phyloP scores from a whole-genome alignment of 2,113 vertebrate genomes.

The Herpailurus yagouaroundi region DNA sequence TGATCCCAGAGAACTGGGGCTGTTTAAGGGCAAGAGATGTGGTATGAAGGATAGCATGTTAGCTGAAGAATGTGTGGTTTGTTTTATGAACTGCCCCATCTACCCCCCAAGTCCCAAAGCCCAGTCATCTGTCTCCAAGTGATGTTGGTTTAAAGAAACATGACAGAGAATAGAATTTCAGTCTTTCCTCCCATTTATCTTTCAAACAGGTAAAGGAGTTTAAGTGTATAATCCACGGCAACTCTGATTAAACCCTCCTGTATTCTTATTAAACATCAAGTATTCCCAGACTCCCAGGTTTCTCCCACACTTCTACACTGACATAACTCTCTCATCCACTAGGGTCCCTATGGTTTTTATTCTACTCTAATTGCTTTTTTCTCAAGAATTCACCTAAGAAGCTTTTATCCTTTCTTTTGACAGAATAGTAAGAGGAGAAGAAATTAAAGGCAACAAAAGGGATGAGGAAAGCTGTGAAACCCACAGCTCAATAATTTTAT shows the following conservation, averaged over 20 bases:
- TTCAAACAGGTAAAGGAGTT: background rate
- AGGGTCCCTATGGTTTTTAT: background rate
- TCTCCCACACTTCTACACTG: background rate
- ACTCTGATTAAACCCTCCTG: background rate
- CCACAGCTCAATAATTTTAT: background rate
- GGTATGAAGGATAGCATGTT: background rate
- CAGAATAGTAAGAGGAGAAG: background rate
- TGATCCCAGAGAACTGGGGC: background rate
- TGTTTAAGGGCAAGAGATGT: background rate
- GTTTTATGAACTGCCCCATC: background rate
- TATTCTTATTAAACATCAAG: background rate
- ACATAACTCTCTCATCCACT: background rate
- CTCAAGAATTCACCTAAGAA: conserved; percentile 41
- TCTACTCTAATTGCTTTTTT: conserved; percentile 49
- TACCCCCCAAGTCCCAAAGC: background rate
- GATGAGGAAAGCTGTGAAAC: background rate
- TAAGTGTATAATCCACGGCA: background rate
- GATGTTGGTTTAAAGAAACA: background rate
- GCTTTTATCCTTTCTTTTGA: conserved; percentile 23
- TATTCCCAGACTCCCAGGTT: background rate
- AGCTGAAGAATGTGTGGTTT: background rate
- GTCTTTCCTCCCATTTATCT: background rate
- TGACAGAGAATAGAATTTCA: background rate
- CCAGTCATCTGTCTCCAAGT: background rate
- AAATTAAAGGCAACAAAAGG: background rate